These are phyloP conservation scores for Gorsachius magnificus DNA, from an alignment of 2,797 vertebrate genomes.

Conservation along the genomic window DNA sequence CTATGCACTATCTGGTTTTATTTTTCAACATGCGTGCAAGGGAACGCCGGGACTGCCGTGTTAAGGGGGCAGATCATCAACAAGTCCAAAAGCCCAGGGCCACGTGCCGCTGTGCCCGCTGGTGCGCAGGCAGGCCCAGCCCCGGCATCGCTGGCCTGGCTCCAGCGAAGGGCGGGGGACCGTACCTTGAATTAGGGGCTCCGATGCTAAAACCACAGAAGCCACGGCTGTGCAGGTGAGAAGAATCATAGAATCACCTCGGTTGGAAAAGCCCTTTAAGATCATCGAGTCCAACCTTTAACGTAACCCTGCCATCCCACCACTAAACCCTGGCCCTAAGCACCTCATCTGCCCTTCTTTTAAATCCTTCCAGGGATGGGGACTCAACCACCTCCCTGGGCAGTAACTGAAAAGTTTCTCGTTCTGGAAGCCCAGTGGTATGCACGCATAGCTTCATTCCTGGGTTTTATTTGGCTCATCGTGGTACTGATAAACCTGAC, in stretches of 20 bases:
- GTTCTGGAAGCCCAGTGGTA: background rate
- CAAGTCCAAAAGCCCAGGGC: background rate
- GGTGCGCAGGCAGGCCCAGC: background rate
- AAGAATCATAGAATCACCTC: too few species aligned
- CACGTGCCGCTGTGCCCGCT: accelerated
- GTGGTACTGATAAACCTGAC: background rate
- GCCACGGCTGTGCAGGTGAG: background rate
- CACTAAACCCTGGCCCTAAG: too few species aligned
- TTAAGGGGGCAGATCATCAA: too few species aligned
- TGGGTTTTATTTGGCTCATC: background rate
- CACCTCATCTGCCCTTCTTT: too few species aligned
- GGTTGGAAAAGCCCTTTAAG: too few species aligned
- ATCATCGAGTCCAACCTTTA: too few species aligned
- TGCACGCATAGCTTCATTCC: background rate
- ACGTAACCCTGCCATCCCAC: too few species aligned
- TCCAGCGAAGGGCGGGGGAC: background rate
- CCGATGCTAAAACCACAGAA: background rate
- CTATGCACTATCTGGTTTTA: background rate
- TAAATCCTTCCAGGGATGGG: too few species aligned
- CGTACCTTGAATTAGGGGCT: background rate
- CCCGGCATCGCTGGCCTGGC: background rate
- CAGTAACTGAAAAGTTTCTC: background rate
- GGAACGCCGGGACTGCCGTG: too few species aligned
- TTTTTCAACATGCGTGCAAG: background rate
- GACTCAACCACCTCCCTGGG: too few species aligned